Percentiles rank a stretch among this genome's conserved stretches.
These are phyloP conservation scores for Darevskia mixta DNA, from an alignment of 2,797 vertebrate genomes.

Conservation along the genomic window DNA sequence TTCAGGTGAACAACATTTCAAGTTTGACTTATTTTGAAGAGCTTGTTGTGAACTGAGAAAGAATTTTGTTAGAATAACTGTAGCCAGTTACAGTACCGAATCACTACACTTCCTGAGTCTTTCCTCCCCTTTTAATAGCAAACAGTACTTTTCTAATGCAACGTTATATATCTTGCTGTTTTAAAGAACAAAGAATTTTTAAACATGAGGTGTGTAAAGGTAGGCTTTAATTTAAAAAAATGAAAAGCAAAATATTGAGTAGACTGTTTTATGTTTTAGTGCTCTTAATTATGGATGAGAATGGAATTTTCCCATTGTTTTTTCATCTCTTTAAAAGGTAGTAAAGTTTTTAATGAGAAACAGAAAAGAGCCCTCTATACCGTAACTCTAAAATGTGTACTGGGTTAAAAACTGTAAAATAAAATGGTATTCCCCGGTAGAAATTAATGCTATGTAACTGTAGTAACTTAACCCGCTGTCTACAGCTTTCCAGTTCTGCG, in stretches of 20 bases:
- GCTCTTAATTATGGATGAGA: conserved; percentile 47
- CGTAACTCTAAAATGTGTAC: not conserved
- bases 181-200: not conserved
- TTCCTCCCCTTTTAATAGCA: not conserved
- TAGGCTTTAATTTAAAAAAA: not conserved
- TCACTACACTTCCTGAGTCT: not conserved
- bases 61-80: conserved; percentile 27
- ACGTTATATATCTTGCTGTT: not conserved
- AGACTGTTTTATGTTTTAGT: not conserved
- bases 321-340: not conserved
- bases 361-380: not conserved
- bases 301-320: not conserved
- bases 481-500: rapidly evolving
- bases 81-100: not conserved
- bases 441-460: not conserved
- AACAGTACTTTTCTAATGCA: not conserved
- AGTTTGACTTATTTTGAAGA: conserved; percentile 4
- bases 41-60: not conserved
- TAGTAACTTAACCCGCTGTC: not conserved
- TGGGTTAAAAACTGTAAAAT: conserved; percentile 3
- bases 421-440: not conserved
- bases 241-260: not conserved
- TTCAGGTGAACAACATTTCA: conserved; percentile 88
- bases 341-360: not conserved
- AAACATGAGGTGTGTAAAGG: not conserved